Evolutionary conservation across 2,113 vertebrate genomes (phyloP).

Genomic region (Lasiurus cinereus): DNA sequence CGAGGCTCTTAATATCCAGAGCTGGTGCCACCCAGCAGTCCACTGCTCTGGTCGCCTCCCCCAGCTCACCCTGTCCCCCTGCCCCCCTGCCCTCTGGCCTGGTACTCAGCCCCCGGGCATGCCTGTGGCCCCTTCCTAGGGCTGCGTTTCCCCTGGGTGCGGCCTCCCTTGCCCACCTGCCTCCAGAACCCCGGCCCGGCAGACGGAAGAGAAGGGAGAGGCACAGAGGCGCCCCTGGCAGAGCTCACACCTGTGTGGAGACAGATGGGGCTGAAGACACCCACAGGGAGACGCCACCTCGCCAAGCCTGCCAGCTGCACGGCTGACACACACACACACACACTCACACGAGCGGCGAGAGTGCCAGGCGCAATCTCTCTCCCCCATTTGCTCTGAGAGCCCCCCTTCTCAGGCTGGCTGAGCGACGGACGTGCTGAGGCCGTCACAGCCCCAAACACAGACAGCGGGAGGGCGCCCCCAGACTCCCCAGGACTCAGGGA

Average conservation of each 20-base stretch:
- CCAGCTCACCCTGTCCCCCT: neutral
- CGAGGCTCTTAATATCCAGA: neutral
- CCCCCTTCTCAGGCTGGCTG: neutral
- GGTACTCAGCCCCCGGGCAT: neutral
- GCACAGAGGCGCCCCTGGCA: rapidly evolving
- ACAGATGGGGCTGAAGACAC: conserved; percentile 29
- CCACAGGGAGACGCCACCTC: neutral
- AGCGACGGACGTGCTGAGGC: rapidly evolving
- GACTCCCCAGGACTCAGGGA: neutral
- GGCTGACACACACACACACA: neutral
- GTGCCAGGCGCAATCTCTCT: neutral
- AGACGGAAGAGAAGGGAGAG: neutral
- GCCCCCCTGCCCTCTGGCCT: neutral
- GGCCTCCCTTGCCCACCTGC: neutral
- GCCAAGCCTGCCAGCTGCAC: neutral
- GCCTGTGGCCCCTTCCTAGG: neutral
- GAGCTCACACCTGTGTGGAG: neutral
- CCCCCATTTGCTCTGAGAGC: neutral
- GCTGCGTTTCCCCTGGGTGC: neutral
- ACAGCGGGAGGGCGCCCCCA: rapidly evolving
- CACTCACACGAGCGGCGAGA: neutral
- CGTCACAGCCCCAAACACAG: rapidly evolving
- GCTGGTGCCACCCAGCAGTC: rapidly evolving
- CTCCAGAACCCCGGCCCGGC: rapidly evolving
- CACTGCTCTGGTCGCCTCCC: rapidly evolving